Percentiles rank a stretch among this genome's conserved stretches.
phyloP scores from a whole-genome alignment of 2,888 invertebrate genomes.

The Sthenelais limicola region DNA sequence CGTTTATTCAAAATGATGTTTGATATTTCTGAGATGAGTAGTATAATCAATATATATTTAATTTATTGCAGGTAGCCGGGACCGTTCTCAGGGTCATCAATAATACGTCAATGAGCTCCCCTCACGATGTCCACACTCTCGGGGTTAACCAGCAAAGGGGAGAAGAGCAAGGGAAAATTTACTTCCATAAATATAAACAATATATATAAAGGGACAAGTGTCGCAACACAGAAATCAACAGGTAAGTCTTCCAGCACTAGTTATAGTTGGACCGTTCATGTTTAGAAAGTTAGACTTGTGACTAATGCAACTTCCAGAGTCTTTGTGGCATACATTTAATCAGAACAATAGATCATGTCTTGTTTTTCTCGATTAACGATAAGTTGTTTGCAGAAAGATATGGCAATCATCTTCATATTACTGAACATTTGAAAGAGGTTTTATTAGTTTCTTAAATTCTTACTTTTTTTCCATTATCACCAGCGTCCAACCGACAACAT shows the following conservation, averaged over 20 bases:
- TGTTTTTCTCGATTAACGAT: no score
- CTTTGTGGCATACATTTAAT: no score
- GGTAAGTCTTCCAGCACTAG: constrained; percentile 62
- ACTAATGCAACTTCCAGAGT: no score
- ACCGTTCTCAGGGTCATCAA: constrained; percentile 84
- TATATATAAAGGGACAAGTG: constrained; percentile 83
- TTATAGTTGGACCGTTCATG: no score
- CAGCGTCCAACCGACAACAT: constrained; percentile 89
- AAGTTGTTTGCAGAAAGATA: neutral
- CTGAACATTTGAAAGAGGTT: neutral
- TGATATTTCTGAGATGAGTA: neutral
- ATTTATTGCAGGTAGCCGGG: constrained; percentile 71
- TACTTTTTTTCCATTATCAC: constrained; percentile 44
- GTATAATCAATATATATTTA: constrained; percentile 2
- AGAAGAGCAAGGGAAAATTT: constrained; percentile 95
- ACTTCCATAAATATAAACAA: constrained; percentile 98
- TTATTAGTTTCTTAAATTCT: neutral
- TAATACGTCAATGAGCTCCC: constrained; percentile 87
- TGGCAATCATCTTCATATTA: neutral
- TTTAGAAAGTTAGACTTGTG: no score
- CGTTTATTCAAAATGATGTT: neutral
- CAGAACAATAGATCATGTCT: no score
- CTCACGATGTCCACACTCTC: constrained; percentile 97
- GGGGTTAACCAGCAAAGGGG: constrained; percentile 86
- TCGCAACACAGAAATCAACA: constrained; percentile 72